Evolutionary conservation across 2,113 vertebrate genomes (phyloP).

Genomic region (Nettapus auritus): DNA sequence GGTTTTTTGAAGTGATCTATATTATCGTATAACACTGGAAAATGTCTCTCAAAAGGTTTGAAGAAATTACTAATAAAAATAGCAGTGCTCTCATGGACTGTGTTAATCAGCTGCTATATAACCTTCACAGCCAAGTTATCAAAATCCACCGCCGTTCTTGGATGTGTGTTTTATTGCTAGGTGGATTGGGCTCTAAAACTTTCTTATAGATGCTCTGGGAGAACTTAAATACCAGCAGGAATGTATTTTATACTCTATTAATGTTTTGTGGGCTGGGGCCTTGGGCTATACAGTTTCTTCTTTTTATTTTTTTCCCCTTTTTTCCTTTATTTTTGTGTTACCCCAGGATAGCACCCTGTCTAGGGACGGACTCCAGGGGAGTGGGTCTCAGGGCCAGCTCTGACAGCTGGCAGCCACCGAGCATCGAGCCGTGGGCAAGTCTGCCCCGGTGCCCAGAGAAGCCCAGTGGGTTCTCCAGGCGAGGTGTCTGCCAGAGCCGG

Average conservation of each 20-base stretch:
- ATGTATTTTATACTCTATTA: neutral
- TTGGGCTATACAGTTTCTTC: neutral
- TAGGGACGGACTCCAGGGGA: neutral
- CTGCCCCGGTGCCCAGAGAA: neutral
- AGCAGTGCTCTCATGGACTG: neutral
- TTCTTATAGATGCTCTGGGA: neutral
- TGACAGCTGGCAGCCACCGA: too few relatives aligned
- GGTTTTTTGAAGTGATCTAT: neutral
- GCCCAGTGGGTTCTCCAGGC: neutral
- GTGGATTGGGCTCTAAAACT: neutral
- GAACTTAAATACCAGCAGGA: neutral
- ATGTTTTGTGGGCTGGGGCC: neutral
- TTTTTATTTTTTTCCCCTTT: too few relatives aligned
- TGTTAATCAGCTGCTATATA: neutral
- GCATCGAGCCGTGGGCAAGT: neutral
- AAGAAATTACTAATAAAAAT: neutral
- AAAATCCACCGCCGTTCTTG: neutral
- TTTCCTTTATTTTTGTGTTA: neutral
- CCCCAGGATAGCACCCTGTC: accelerated
- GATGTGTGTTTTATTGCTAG: neutral
- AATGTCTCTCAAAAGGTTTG: neutral
- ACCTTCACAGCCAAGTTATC: neutral
- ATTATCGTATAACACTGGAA: neutral
- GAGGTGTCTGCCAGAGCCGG: neutral
- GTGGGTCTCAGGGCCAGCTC: neutral